phyloP scores from a whole-genome alignment of 2,888 invertebrate genomes.

The Parasteatoda lunata region DNA sequence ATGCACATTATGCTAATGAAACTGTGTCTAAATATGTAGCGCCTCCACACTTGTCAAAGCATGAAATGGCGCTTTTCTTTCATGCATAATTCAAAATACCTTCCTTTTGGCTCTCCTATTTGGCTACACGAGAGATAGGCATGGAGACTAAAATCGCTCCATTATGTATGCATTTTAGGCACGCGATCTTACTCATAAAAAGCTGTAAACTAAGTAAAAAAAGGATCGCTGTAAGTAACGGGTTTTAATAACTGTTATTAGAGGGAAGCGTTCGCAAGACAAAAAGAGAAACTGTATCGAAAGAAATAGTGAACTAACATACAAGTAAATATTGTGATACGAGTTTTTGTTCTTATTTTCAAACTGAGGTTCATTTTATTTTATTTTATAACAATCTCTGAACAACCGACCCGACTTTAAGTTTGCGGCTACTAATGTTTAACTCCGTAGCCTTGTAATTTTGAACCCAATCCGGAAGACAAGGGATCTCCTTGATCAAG shows the following conservation, averaged over 20 bases:
- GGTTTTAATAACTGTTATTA: constrained; percentile 62
- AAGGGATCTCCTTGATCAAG: too few relatives aligned
- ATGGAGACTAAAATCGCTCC: constrained; percentile 1
- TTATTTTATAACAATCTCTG: too few relatives aligned
- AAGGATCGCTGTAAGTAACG: constrained; percentile 39
- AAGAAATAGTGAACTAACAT: too few relatives aligned
- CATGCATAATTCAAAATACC: constrained; percentile 1
- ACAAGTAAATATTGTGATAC: too few relatives aligned
- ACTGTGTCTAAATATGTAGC: neutral
- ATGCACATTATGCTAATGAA: constrained; percentile 3
- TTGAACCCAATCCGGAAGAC: too few relatives aligned
- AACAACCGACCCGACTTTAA: too few relatives aligned
- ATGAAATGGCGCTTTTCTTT: neutral
- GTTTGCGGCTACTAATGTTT: too few relatives aligned
- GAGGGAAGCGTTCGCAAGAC: constrained; percentile 9
- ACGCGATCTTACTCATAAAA: constrained; percentile 14
- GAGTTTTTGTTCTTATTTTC: too few relatives aligned
- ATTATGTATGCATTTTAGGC: constrained; percentile 31
- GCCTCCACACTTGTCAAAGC: neutral
- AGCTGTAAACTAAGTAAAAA: neutral
- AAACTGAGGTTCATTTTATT: too few relatives aligned
- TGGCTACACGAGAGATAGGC: neutral
- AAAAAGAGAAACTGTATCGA: constrained; percentile 4
- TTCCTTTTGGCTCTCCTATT: neutral
- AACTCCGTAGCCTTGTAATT: too few relatives aligned